Conservation (phyloP, 2,888 invertebrate species). For the Tenthredo amoena region DNA sequence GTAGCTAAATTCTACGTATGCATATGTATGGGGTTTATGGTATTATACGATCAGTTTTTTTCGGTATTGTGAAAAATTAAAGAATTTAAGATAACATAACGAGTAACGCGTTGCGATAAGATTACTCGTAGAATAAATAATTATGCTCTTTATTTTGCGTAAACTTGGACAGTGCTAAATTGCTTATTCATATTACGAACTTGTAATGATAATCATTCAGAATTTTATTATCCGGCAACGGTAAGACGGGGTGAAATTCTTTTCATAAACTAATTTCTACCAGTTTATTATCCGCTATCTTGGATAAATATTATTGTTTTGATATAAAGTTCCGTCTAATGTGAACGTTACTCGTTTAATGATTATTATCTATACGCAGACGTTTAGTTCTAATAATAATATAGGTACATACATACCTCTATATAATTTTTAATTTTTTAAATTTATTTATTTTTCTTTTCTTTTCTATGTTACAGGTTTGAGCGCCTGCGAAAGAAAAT, state of each 20-base stretch:
- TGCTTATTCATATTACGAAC: too few species aligned
- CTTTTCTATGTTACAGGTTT: constrained; percentile 83
- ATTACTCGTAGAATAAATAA: too few species aligned
- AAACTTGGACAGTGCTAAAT: too few species aligned
- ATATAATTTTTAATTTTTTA: neutral
- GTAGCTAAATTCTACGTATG: neutral
- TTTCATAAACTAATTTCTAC: neutral
- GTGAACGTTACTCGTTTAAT: too few species aligned
- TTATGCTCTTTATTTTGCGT: too few species aligned
- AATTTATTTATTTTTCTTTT: neutral
- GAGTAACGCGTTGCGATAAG: too few species aligned
- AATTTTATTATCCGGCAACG: neutral
- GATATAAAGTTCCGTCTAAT: neutral
- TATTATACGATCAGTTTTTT: neutral
- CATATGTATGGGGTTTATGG: neutral
- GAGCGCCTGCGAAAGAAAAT: constrained; percentile 94
- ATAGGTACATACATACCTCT: neutral
- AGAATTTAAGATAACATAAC: neutral
- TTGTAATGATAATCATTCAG: too few species aligned
- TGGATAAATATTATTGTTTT: neutral
- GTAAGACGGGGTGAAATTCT: neutral
- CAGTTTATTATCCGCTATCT: neutral
- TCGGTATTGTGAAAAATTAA: neutral
- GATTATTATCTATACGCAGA: too few species aligned
- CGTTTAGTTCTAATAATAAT: too few species aligned